Base-by-base conservation (phyloP, 2,797 vertebrate species). In the Chrysocyon brachyurus region DNA sequence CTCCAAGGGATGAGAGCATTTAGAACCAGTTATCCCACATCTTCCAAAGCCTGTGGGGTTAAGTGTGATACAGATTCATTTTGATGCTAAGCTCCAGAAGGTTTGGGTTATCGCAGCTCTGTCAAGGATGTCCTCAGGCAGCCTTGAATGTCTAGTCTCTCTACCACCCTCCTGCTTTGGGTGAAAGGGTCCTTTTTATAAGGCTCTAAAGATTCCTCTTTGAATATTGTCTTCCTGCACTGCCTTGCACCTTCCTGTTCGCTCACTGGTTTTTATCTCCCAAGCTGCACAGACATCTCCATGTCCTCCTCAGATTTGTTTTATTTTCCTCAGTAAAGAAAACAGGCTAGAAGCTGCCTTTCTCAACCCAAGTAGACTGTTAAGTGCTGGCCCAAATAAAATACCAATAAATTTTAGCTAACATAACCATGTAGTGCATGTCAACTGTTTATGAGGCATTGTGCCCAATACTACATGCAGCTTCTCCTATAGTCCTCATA, bases 321-420 rank as follows among this genome's bases (percentile, higher is more conserved):
- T 95, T 79, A 87, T 87, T 87, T 83, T 57, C 68, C 59, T 84
- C 59, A 84, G 14, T 79, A 77, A 40, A 72, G n/a, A 85, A 68
- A 70, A 68, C 21, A 95, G 28, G 36, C 16, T 40, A 82, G 40
- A 72, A 77, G 46, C 52, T 24, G 28, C 33, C 24, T 52, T 93
- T 82, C 9, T 52, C 15, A 52, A 54, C 16, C 46, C 3, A 63
- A 46, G 12, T 21, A 46, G n/a, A 17, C 21, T 36, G 16, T 49
- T 88, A 26, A 63, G 16, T 33, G 31, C 52, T 93, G 52, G 52
- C 36, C 81, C 63, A 89, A 89, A 81, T 33, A 86, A 54, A 40
- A 91, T 40, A n/a, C 46, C 49, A 64, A 36, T 89, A 89, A 91
- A 73, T 82, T 31, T 17, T 4, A 36, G 63, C 70, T 78, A 87